Evolutionary conservation across 1,140 invertebrate species (phyloP).

Genomic region (Scylla paramamosain): DNA sequence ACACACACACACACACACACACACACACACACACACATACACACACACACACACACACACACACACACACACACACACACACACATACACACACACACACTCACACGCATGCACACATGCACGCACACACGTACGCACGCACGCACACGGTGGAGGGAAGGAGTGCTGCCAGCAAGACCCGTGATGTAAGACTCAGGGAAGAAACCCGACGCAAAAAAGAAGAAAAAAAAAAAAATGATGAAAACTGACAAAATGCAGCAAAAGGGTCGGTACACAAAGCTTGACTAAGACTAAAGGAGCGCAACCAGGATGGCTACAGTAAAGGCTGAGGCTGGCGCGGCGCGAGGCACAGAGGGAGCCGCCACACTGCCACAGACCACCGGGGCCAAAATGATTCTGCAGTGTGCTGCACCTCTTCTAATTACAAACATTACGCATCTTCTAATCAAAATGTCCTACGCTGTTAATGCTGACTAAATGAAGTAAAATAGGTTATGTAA

Average conservation of each 20-base stretch:
- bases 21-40: neutral
- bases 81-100: no score
- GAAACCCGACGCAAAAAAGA: neutral
- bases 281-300: neutral
- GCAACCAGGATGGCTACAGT: neutral
- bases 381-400: neutral
- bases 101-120: no score
- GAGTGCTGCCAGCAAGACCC: conserved; percentile 8
- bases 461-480: neutral
- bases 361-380: conserved; percentile 7
- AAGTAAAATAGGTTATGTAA: neutral
- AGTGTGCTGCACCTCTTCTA: conserved; percentile 12
- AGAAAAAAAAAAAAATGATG: neutral
- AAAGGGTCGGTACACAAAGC: neutral
- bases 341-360: neutral
- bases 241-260: neutral
- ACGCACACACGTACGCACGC: no score
- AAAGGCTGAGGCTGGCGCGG: neutral
- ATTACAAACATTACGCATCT: neutral
- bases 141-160: neutral
- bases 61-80: neutral
- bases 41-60: neutral
- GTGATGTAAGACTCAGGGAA: neutral
- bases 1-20: conserved; percentile 12
- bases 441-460: neutral